Evolutionary conservation across 1,140 invertebrate species (phyloP).

Genomic region (Zaprionus inermis): DNA sequence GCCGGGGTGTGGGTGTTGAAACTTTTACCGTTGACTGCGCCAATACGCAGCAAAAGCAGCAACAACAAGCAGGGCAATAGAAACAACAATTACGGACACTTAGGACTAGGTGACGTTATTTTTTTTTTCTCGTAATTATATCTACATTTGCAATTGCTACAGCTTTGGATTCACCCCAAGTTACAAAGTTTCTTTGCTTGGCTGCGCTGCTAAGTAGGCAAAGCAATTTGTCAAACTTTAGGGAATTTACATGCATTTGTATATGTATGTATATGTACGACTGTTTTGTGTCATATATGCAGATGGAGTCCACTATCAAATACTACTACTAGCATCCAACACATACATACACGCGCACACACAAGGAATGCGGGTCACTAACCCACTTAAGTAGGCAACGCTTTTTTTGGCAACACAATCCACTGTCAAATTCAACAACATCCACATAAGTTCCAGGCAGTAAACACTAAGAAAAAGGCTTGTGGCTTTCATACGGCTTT

Average conservation of each 20-base stretch:
- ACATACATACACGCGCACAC: not conserved
- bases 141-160: conserved; percentile 20
- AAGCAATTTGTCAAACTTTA: not conserved
- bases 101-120: conserved; percentile 30
- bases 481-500: conserved; percentile 35
- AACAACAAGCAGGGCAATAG: conserved; percentile 33
- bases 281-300: not conserved
- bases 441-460: conserved; percentile 22
- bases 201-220: conserved; percentile 8
- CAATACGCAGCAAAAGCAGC: conserved; percentile 27
- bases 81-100: conserved; percentile 45
- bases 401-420: conserved; percentile 48
- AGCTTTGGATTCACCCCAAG: not conserved
- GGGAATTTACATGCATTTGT: not conserved
- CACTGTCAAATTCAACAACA: conserved; percentile 47
- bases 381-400: conserved; percentile 63
- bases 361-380: not conserved
- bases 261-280: not conserved
- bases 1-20: conserved; percentile 35
- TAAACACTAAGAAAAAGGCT: conserved; percentile 24
- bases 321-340: not conserved
- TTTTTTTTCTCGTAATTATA: conserved; percentile 9
- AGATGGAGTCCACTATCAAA: not conserved
- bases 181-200: not conserved
- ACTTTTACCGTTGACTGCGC: conserved; percentile 44